A percentile compares a stretch with the other conserved stretches of the same genome.
phyloP scores from a whole-genome alignment of 2,113 vertebrate genomes.

The Proteles cristata region DNA sequence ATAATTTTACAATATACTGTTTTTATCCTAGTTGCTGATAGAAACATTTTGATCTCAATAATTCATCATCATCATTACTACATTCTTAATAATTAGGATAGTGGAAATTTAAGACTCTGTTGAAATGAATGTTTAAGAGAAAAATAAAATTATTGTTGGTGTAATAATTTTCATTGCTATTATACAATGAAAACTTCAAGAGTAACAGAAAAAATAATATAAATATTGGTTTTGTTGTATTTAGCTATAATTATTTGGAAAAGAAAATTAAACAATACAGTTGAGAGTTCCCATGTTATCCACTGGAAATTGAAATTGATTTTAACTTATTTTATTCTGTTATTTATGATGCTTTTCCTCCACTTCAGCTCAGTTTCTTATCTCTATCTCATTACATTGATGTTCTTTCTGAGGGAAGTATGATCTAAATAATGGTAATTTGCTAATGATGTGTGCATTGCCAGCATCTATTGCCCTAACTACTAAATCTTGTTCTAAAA shows the following conservation, averaged over 20 bases:
- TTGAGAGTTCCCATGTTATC: neutral
- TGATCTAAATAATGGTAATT: slow-evolving; percentile 33
- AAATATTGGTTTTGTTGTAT: neutral
- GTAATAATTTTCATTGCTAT: neutral
- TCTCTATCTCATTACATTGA: neutral
- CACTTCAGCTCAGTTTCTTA: neutral
- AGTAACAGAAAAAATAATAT: neutral
- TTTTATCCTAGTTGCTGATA: neutral
- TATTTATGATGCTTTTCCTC: slow-evolving; percentile 13
- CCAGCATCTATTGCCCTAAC: neutral
- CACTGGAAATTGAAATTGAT: slow-evolving; percentile 56
- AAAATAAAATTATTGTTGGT: slow-evolving; percentile 17
- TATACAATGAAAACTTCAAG: neutral
- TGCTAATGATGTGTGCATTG: slow-evolving; percentile 19
- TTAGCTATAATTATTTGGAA: slow-evolving; percentile 48
- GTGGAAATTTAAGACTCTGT: neutral
- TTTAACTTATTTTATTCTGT: slow-evolving; percentile 30
- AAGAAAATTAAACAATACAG: slow-evolving; percentile 32
- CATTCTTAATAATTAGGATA: neutral
- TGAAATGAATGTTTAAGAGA: neutral
- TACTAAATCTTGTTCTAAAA: neutral
- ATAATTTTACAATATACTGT: neutral
- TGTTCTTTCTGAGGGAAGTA: neutral
- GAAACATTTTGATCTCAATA: neutral
- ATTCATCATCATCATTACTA: neutral